These are phyloP conservation scores for Potamarius usumacintae DNA, from an alignment of 2,113 vertebrate species.

Conservation along the genomic window DNA sequence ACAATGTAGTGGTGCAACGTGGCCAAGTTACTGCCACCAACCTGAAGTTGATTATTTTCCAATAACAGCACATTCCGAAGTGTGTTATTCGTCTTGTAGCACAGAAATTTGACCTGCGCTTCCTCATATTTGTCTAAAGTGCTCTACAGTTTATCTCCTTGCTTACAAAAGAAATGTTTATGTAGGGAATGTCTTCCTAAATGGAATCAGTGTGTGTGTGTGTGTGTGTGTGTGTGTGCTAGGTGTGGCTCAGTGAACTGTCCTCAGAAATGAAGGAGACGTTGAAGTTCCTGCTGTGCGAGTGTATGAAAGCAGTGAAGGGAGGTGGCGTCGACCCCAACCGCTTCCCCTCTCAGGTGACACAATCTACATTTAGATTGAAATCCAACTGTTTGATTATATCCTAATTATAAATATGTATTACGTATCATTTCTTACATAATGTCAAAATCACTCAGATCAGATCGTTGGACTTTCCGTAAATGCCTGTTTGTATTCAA, in stretches of 20 bases:
- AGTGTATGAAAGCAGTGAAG: slow-evolving; percentile 83
- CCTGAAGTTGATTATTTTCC: background rate
- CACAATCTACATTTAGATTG: background rate
- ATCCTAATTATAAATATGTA: background rate
- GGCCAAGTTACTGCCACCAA: background rate
- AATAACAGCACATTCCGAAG: background rate
- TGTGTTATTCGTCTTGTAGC: slow-evolving; percentile 12
- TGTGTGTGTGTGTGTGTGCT: slow-evolving; percentile 41
- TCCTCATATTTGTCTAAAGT: too few relatives aligned
- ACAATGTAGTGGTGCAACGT: too few relatives aligned
- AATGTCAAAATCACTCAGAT: too few relatives aligned
- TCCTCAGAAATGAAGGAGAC: slow-evolving; percentile 94
- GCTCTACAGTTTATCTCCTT: background rate
- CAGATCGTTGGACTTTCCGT: too few relatives aligned
- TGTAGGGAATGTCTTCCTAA: background rate
- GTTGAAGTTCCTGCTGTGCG: slow-evolving; percentile 82
- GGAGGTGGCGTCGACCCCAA: slow-evolving; percentile 85
- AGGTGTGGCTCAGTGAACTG: slow-evolving; percentile 89
- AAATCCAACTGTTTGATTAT: background rate
- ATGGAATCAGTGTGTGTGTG: background rate
- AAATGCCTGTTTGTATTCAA: too few relatives aligned
- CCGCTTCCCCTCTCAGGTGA: slow-evolving; percentile 90
- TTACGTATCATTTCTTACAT: background rate
- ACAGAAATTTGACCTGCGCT: background rate
- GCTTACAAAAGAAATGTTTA: background rate